Evolutionary conservation across 1,140 invertebrate genomes (phyloP), one percentile per base, ranked within the genome.

Genomic region (Heliconius congener): DNA sequence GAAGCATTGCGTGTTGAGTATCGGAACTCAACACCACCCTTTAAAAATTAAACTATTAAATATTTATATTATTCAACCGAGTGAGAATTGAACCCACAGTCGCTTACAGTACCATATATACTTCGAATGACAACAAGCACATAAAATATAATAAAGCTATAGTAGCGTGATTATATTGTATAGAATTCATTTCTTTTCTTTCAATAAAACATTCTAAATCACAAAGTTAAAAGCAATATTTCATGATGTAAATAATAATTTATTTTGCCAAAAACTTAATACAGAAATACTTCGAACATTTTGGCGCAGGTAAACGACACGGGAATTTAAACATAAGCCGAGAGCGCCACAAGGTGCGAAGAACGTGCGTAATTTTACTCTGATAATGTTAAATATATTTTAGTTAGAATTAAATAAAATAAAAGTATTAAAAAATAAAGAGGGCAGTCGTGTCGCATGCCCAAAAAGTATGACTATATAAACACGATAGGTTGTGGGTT

Each of bases 261-360:
- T 66, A 66, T 66, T 30, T 66, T 60, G n/a, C 55, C 27, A 27
- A 9, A 23, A 66, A 66, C 23, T 27, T 66, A 66, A 66, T 66
- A 66, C 23, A 30, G 23, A 66, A 66, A 66, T 66, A 30, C 60
- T n/a, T 27, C 23, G 27, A 27, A n/a, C 60, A 66, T 66, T 66
- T 66, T 66, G 27, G 23, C 60, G 13, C 60, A 66, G 30, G 60
- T 13, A 66, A 30, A 30, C 30, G 60, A 66, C 60, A 66, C 9
- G 23, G 60, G 60, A 30, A 66, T 66, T 66, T 30, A 66, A 66
- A 66, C 27, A 66, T 30, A 66, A 66, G 60, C 60, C 60, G 13
- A 66, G 60, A 27, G 60, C 60, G 23, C 23, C 23, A 66, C 23
- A 66, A 27, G 60, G 30, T 30, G 60, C n/a, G 11, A 9, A 16